These are phyloP conservation scores for Delphinapterus leucas DNA, from an alignment of 2,113 vertebrate species.

Conservation along the genomic window DNA sequence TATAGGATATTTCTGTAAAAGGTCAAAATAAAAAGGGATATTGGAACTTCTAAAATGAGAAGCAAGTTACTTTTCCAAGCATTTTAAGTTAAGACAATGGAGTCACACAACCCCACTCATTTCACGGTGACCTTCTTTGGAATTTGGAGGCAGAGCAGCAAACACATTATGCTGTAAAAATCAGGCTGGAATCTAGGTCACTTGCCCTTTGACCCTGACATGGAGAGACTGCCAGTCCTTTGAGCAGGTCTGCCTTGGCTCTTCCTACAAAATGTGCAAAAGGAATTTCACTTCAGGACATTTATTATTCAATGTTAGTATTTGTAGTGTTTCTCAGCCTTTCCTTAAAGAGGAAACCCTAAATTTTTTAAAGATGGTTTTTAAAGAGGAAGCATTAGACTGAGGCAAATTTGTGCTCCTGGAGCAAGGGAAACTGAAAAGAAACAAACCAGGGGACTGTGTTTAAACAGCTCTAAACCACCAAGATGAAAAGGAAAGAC, in stretches of 20 bases:
- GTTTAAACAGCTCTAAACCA: constrained; percentile 22
- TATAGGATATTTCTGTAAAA: background rate
- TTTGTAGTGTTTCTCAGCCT: background rate
- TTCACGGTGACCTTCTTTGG: constrained; percentile 35
- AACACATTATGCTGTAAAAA: background rate
- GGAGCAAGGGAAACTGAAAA: background rate
- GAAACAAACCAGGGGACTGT: background rate
- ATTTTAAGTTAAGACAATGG: background rate
- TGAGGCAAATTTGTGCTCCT: background rate
- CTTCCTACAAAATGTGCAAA: background rate
- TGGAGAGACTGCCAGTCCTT: background rate
- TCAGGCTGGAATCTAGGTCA: constrained; percentile 20
- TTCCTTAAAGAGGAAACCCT: background rate
- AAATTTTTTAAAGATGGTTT: background rate
- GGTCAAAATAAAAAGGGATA: background rate
- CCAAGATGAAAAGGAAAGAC: constrained; percentile 31
- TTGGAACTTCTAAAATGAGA: background rate
- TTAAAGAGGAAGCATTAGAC: background rate
- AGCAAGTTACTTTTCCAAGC: background rate
- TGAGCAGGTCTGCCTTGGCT: background rate
- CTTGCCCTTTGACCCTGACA: constrained; percentile 3
- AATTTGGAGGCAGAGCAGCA: constrained; percentile 22
- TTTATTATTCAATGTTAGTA: constrained; percentile 29
- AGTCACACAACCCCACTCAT: background rate
- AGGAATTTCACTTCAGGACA: constrained; percentile 7